Evolutionary conservation across 2,888 invertebrate species (phyloP), one percentile per base, ranked within the genome.

Genomic region (Corythucha ciliata): DNA sequence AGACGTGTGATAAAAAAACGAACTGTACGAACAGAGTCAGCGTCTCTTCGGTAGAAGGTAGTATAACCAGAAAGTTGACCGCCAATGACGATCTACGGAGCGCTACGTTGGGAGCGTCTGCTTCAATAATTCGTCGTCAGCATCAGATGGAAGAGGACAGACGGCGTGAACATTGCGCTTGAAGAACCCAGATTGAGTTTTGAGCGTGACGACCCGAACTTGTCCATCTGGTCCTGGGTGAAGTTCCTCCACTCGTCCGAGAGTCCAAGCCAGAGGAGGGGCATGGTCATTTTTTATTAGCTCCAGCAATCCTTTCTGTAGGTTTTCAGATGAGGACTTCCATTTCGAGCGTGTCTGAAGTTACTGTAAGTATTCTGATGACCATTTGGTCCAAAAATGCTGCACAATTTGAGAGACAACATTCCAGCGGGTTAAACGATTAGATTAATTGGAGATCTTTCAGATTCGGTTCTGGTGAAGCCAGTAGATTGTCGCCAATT

Each of bases 271-370:
- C 4, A 26, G 16, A 8, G 39, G 39, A 6, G 50, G 50, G 8
- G 42, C 32, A 22, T 33, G 27, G 18, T 50, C 50, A 45, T 46
- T 42, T 21, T 50, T 50, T 42, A 50, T 33, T 8, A 50, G 32
- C 5, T 21, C 42, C 33, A 50, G 20, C 7, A 34, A 26, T n/a
- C 34, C 44, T 21, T 16, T 5, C 8, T 16, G 20, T 8, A 49
- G 8, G 26, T 49, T 44, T 12, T 10, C n/a, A 22, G 41, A 27
- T 10, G 14, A 10, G n/a, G 16, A 10, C 8, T 20, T 41, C 49
- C 49, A 49, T 26, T 42, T 49, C 12, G 6, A 26, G 5, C 42
- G 25, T 8, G 22, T 20, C 16, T 49, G 49, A n/a, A 49, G 41
- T 20, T 29, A 20, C 12, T 26, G 29, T 18, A 50, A 21, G 21